Percentiles rank a stretch among this genome's conserved stretches.
Conservation (phyloP, 2,113 vertebrate genomes). For the Istiophorus platypterus region DNA sequence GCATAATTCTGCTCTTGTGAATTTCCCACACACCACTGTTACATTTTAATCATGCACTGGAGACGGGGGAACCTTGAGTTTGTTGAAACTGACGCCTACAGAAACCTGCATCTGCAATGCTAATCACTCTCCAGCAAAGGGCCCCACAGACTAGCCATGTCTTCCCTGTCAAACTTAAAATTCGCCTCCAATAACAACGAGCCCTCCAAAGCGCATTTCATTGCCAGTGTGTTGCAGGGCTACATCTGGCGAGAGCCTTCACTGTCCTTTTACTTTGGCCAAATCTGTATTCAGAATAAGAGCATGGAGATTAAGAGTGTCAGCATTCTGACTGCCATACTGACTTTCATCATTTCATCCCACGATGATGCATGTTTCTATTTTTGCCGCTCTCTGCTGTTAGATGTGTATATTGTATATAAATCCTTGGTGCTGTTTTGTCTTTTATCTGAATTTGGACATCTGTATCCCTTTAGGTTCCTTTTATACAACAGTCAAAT, state of each 20-base stretch:
- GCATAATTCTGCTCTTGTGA: constrained; percentile 56
- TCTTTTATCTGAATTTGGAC: background rate
- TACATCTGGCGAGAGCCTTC: constrained; percentile 28
- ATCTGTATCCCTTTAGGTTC: background rate
- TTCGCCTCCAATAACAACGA: constrained; percentile 64
- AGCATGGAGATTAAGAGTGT: background rate
- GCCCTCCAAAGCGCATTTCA: constrained; percentile 25
- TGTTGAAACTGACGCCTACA: constrained; percentile 75
- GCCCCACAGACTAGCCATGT: constrained; percentile 57
- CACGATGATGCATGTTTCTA: background rate
- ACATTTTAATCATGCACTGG: constrained; percentile 72
- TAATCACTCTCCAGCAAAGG: constrained; percentile 71
- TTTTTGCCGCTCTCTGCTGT: background rate
- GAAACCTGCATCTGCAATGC: constrained; percentile 75
- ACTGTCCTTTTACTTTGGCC: constrained; percentile 21
- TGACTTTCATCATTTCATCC: background rate
- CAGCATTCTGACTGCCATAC: constrained; percentile 5
- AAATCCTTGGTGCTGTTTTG: background rate
- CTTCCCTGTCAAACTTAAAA: constrained; percentile 62
- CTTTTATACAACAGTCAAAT: background rate
- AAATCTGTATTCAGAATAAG: constrained; percentile 42
- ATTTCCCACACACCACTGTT: constrained; percentile 71
- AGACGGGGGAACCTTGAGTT: constrained; percentile 72
- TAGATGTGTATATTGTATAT: background rate
- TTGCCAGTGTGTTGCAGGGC: constrained; percentile 46